Evolutionary conservation across 2,888 invertebrate species (phyloP).

Genomic region (Cephus nigrinus): DNA sequence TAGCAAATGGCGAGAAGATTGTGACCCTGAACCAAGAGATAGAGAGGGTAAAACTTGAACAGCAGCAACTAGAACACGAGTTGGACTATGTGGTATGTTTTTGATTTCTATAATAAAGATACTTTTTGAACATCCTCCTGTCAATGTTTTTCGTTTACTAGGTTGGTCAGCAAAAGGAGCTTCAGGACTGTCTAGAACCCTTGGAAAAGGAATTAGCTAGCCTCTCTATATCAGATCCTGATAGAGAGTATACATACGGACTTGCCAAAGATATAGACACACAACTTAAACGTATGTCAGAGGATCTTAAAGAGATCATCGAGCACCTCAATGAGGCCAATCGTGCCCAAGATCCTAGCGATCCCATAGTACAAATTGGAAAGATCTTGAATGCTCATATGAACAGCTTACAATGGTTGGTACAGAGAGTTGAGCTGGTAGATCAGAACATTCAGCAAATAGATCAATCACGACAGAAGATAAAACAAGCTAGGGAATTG

Average conservation of each 20-base stretch:
- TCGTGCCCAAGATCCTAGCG: conserved; percentile 82
- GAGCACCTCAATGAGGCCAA: conserved; percentile 93
- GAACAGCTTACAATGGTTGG: conserved; percentile 96
- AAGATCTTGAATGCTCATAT: conserved; percentile 96
- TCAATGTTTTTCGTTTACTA: conserved; percentile 27
- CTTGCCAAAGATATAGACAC: conserved; percentile 91
- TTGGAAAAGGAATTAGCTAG: conserved; percentile 83
- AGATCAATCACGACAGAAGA: conserved; percentile 81
- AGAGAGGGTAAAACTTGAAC: conserved; percentile 89
- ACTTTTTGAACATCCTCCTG: no score
- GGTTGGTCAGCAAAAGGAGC: conserved; percentile 89
- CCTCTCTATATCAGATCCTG: conserved; percentile 81
- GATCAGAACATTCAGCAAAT: conserved; percentile 85
- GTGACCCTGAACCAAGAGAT: conserved; percentile 86
- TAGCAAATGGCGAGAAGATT: conserved; percentile 94
- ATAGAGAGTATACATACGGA: conserved; percentile 91
- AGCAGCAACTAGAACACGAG: conserved; percentile 90
- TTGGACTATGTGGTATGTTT: conserved; percentile 82
- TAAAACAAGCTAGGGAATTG: conserved; percentile 80
- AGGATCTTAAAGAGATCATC: conserved; percentile 94
- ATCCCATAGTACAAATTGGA: conserved; percentile 92
- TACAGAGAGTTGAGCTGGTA: conserved; percentile 83
- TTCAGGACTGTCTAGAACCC: conserved; percentile 87
- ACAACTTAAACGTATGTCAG: conserved; percentile 93
- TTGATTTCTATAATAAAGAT: neutral